Evolutionary conservation across 2,888 invertebrate genomes (phyloP).

Genomic region (Ichneumoninae sp.): DNA sequence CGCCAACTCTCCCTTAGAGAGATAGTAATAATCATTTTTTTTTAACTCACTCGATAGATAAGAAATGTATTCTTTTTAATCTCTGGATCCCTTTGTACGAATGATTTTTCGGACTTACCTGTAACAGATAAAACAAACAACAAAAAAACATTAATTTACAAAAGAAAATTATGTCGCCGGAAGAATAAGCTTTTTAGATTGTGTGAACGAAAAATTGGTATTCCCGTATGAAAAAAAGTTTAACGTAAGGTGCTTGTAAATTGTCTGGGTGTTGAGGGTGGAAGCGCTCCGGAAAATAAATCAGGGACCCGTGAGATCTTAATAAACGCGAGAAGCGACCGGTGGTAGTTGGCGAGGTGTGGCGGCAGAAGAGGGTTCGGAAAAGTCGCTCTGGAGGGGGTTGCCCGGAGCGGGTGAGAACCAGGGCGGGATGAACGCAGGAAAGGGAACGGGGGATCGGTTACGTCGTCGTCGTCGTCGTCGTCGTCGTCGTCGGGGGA

Average conservation of each 20-base stretch:
- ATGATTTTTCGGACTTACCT: constrained; percentile 73
- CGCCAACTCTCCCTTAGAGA: too few relatives aligned
- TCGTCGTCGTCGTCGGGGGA: constrained; percentile 65
- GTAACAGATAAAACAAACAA: constrained; percentile 67
- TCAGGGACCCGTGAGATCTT: constrained; percentile 80
- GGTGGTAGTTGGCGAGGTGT: background rate
- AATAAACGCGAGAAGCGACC: constrained; percentile 80
- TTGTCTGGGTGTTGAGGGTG: constrained; percentile 4
- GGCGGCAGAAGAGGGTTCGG: constrained; percentile 24
- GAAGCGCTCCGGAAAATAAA: constrained; percentile 77
- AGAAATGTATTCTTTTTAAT: background rate
- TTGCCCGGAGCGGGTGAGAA: constrained; percentile 19
- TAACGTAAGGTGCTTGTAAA: background rate
- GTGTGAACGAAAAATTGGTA: constrained; percentile 11
- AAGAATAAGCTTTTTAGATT: constrained; percentile 54
- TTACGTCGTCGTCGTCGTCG: constrained; percentile 59
- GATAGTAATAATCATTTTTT: background rate
- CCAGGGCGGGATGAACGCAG: constrained; percentile 53
- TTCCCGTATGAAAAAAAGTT: background rate
- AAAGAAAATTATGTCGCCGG: background rate
- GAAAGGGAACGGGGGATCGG: constrained; percentile 48
- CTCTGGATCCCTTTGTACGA: background rate
- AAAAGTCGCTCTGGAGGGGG: constrained; percentile 5
- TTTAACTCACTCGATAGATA: constrained; percentile 49
- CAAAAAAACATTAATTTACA: constrained; percentile 3